Evolutionary conservation across 2,113 vertebrate species (phyloP), one percentile per base, ranked within the genome.

Genomic region (Erythrocercus mccallii): DNA sequence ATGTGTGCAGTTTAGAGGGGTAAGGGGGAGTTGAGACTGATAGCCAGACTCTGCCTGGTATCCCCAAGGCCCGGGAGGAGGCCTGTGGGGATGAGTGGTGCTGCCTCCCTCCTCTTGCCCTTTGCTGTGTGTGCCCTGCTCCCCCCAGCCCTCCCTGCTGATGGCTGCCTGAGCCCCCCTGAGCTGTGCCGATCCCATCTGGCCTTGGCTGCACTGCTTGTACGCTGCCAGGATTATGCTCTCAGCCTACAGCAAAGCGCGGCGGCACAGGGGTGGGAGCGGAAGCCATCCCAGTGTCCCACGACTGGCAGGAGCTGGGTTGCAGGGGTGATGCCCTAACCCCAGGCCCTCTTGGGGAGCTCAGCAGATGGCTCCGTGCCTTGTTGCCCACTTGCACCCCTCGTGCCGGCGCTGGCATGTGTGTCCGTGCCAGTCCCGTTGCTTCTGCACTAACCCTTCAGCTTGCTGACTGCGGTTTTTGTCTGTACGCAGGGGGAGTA

Each of bases 391-490:
- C 76, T 85, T 10, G 5, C 82, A 58, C 84, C 87, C 79, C 53
- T 84, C 14, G 74, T 94, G 95, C 65, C 5, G 25, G 69, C 9
- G 66, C 53, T 88, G 45, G 82, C 15, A 15, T 73, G 71, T 40
- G 85, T 30, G 66, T 57, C 87, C 4, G 88, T 90, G 96, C 95
- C 54, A 15, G 58, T 87, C 93, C 77, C 38, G 21, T 96, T 2
- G 92, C 94, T 94, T 93, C 93, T 86, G 97, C 97, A 98, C 98
- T 98, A 98, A 98, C 97, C 96, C 98, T 98, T 97, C 96, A 17
- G 98, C 98, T 98, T 98, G 98, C 98, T 98, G 98, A 98, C 98
- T 98, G 98, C 97, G 92, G 97, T 98, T 98, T 98, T 98, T 98
- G 97, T 98, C 98, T 98, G 98, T 98, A 98, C 97, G 98, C 98